Conservation (phyloP, 2,113 vertebrate genomes). For the Nyctereutes procyonoides region DNA sequence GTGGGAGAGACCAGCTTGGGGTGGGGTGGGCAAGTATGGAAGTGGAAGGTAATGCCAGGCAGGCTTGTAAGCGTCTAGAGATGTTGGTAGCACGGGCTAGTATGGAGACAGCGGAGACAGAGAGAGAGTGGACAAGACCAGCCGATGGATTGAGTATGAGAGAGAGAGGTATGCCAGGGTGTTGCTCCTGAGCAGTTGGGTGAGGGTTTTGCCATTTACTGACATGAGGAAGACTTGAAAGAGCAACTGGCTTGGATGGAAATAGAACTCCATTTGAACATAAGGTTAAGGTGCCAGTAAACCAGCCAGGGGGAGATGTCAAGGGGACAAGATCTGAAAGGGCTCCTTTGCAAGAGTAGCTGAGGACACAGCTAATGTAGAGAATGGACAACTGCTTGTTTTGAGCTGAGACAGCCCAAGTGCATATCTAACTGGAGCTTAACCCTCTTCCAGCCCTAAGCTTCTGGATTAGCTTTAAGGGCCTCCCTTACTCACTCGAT, state of each 20-base stretch:
- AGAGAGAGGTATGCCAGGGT: not conserved
- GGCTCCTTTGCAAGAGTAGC: not conserved
- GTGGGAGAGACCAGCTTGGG: not conserved
- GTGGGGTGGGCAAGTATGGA: not conserved
- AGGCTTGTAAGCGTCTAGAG: not conserved
- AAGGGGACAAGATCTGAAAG: not conserved
- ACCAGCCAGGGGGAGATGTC: not conserved
- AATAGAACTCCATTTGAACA: not conserved
- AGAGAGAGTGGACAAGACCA: not conserved
- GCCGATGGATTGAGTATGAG: not conserved
- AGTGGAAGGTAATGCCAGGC: not conserved
- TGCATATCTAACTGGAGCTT: constrained; percentile 72
- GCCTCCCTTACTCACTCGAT: not conserved
- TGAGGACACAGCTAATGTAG: constrained; percentile 41
- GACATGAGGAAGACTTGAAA: not conserved
- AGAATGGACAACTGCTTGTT: not conserved
- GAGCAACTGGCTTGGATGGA: not conserved
- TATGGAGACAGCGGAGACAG: not conserved
- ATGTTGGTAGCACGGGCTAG: no score
- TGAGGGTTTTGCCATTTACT: not conserved
- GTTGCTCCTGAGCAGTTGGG: not conserved
- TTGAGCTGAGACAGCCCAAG: constrained; percentile 71
- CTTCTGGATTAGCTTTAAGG: constrained; percentile 73
- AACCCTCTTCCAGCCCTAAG: constrained; percentile 74
- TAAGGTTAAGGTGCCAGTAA: not conserved